Evolutionary conservation across 2,888 invertebrate genomes (phyloP).

Genomic region (Ypsolopha sequella): DNA sequence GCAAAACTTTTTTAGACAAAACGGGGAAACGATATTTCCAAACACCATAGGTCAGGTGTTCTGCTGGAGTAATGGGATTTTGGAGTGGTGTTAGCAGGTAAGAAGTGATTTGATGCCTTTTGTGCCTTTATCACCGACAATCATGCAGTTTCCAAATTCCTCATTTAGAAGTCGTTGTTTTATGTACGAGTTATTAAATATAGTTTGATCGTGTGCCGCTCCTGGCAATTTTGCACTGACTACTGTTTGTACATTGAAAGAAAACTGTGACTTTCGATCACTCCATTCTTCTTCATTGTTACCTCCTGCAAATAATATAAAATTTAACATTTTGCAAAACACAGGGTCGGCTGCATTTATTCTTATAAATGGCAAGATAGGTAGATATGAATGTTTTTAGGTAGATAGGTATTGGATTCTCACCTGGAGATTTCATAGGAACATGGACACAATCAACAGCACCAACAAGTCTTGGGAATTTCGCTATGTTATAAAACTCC

Average conservation of each 20-base stretch:
- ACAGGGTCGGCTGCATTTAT: neutral
- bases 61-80: slow-evolving; percentile 7
- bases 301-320: neutral
- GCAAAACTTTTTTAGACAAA: neutral
- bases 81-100: slow-evolving; percentile 12
- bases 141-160: slow-evolving; percentile 7
- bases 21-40: too few relatives aligned
- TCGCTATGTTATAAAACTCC: too few relatives aligned
- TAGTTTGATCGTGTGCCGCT: slow-evolving; percentile 8
- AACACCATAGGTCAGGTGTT: slow-evolving; percentile 6
- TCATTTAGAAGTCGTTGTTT: slow-evolving; percentile 9
- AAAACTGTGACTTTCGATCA: neutral
- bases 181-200: slow-evolving; percentile 9
- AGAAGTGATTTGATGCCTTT: slow-evolving; percentile 7
- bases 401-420: too few relatives aligned
- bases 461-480: neutral
- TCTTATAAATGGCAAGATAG: neutral
- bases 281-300: neutral
- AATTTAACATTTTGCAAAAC: neutral
- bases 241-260: too few relatives aligned
- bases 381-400: too few relatives aligned
- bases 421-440: neutral
- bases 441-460: neutral
- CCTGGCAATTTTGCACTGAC: slow-evolving; percentile 2
- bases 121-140: slow-evolving; percentile 13